Conservation (phyloP, 1,140 invertebrate species). For the Drosophila bocki region DNA sequence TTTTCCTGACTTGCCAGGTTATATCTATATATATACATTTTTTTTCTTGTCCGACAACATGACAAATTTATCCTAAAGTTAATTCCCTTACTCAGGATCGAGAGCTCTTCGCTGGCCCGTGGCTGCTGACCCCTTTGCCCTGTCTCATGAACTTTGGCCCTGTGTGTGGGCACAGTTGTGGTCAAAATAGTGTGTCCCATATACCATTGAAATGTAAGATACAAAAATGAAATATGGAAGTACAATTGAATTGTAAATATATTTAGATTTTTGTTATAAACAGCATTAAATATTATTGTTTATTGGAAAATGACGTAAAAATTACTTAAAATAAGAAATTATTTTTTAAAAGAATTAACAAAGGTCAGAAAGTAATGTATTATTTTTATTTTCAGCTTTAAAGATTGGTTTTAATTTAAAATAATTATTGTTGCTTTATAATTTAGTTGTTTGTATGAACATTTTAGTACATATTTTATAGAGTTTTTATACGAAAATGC, state of each 20-base stretch:
- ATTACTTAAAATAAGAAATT: too few species aligned
- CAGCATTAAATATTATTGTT: too few species aligned
- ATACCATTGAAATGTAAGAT: neutral
- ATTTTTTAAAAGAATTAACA: too few species aligned
- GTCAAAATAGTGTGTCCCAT: neutral
- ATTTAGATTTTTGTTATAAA: too few species aligned
- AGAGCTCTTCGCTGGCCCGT: slow-evolving; percentile 5
- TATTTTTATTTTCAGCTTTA: too few species aligned
- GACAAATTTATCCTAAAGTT: slow-evolving; percentile 62
- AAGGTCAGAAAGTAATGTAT: too few species aligned
- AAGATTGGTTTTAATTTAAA: too few species aligned
- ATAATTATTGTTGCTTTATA: too few species aligned
- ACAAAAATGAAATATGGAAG: neutral
- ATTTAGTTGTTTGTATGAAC: too few species aligned
- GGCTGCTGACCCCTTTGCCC: slow-evolving; percentile 49
- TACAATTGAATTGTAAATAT: too few species aligned
- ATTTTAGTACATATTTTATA: neutral
- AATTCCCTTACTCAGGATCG: slow-evolving; percentile 36
- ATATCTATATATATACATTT: neutral
- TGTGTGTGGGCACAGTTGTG: slow-evolving; percentile 8
- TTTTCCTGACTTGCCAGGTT: neutral
- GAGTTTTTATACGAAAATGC: neutral
- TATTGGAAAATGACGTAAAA: too few species aligned
- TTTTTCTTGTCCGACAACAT: slow-evolving; percentile 40
- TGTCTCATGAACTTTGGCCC: slow-evolving; percentile 52